Evolutionary conservation across 2,113 vertebrate species (phyloP), one percentile per base, ranked within the genome.

Genomic region (Corythornis cristatus): DNA sequence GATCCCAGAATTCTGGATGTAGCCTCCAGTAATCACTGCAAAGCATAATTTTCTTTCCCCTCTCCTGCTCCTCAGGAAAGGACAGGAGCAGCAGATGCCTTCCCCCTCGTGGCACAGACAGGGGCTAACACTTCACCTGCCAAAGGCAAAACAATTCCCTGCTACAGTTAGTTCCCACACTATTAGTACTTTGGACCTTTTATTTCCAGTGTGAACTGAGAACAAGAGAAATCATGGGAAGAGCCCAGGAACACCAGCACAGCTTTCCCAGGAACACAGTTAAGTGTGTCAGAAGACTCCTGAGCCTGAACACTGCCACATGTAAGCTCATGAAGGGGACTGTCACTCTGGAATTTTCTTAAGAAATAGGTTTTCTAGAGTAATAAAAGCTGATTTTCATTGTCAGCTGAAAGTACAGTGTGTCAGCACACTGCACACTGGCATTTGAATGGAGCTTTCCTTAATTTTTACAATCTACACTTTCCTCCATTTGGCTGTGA

Each of bases 81-180:
- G 12, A 73, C 75, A 28, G 81, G 88, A 61, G 42, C 0, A 0
- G 89, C 11, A 1, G 60, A 80, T 2, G 64, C 87, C 89, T 83
- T 93, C 91, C 93, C 93, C 93, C 95, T 94, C 3, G 79, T 74
- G 94, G 95, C 84, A 83, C 80, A 80, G 42, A 22, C 40, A 18
- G 40, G 40, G 60, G 61, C 84, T 71, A 56, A 80, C 87, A 83
- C 64, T 9, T 87, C 29, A n/a, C n/a, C 25, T 51, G 53, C 18
- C 33, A 4, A 58, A 73, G 40, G 3, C 12, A 11, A 74, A 88
- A 70, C 33, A 72, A 58, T 15, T 50, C 79, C 82, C 74, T 75
- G 76, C 50, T 28, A 40, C 54, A 37, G 12, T 9, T 8, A 23
- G 9, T 66, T 33, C 53, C 28, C 43, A 48, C 54, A 40, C 53